Evolutionary conservation across 2,113 vertebrate genomes (phyloP), one percentile per base, ranked within the genome.

Genomic region (Ariopsis seemanni): DNA sequence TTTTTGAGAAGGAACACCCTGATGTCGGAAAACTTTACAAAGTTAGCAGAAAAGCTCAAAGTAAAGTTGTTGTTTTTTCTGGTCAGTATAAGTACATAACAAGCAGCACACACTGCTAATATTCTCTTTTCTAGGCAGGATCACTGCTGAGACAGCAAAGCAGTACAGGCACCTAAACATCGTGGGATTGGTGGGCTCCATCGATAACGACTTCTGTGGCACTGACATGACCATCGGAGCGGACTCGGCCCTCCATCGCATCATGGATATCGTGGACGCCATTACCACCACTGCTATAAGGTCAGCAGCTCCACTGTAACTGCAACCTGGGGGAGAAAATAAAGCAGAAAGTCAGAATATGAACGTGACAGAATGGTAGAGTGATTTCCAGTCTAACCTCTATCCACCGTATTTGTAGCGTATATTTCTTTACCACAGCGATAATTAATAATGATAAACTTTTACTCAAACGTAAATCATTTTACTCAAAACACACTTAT

Each of bases 141-240:
- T 99, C 94, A 96, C 95, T 0, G 95, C 97, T 89, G 90, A 92
- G 83, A 89, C 94, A 11, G 96, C 97, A 0, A 91, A 90, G 89
- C 85, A 95, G 89, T 95, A 97, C 77, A 88, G 91, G 0, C 95
- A 94, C 91, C 93, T 99, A 85, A 98, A 96, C 94, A 97, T 99
- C 0, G 97, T 96, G 0, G 97, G 97, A 4, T 93, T 99, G 42
- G 97, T 98, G 20, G 97, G 97, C 63, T 99, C 97, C 89, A 99
- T 99, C 0, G 97, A 99, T 91, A 99, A 99, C 0, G 97, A 99
- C 91, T 99, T 99, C 95, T 98, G 97, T 0, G 97, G 97, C 79
- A 98, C 97, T 0, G 97, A 99, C 93, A 99, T 99, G 97, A 99
- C 97, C 90, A 98, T 99, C 0, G 97, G 97, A 48, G 97, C 97